Conservation (phyloP, 1,140 invertebrate genomes). For the Leguminivora glycinivorella region DNA sequence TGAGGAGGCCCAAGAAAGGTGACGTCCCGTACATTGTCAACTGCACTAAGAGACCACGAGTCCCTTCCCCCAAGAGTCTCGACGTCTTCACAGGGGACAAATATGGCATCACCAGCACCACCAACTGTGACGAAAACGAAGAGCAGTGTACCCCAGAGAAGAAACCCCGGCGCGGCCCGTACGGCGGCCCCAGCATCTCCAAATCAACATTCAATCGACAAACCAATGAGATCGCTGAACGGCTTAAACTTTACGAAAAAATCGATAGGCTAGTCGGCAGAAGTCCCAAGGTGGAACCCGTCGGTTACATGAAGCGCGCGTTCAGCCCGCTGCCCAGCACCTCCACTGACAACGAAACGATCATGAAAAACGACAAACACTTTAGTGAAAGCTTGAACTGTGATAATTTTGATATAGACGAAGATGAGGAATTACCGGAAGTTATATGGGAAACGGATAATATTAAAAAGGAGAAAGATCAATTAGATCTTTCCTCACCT, state of each 20-base stretch:
- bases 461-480: neutral
- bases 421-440: conserved; percentile 4
- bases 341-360: conserved; percentile 39
- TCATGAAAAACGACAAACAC: conserved; percentile 42
- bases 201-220: conserved; percentile 41
- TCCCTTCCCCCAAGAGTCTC: neutral
- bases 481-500: neutral
- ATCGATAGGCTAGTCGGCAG: neutral
- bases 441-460: neutral
- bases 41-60: neutral
- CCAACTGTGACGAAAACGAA: neutral
- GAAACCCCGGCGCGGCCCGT: neutral
- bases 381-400: conserved; percentile 41
- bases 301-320: neutral
- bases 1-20: conserved; percentile 14
- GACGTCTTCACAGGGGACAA: conserved; percentile 3
- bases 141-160: neutral
- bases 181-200: neutral
- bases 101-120: neutral
- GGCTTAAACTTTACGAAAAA: conserved; percentile 34
- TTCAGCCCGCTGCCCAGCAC: conserved; percentile 49
- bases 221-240: conserved; percentile 37
- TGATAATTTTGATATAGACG: conserved; percentile 8
- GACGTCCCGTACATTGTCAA: neutral
- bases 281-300: neutral